phyloP scores from a whole-genome alignment of 2,797 vertebrate species.

The Zenarchopterus dispar region DNA sequence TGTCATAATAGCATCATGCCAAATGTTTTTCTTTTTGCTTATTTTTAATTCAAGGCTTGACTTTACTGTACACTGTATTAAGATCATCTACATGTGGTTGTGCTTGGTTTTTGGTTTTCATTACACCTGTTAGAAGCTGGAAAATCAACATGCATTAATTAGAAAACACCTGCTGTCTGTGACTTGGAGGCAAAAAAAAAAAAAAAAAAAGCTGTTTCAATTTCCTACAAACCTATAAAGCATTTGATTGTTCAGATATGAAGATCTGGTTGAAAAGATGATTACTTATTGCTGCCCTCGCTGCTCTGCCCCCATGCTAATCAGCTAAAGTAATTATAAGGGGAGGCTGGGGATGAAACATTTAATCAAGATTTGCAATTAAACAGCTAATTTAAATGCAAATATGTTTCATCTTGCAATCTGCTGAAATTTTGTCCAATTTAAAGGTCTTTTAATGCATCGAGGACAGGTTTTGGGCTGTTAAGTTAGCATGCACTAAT shows the following conservation, averaged over 20 bases:
- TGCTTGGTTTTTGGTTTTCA: too few species aligned
- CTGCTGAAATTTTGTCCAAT: not conserved
- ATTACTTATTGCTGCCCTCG: conserved; percentile 20
- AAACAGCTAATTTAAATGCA: conserved; percentile 16
- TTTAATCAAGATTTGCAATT: conserved; percentile 20
- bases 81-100: too few species aligned
- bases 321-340: conserved; percentile 12
- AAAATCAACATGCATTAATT: not conserved
- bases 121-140: too few species aligned
- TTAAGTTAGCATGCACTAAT: too few species aligned
- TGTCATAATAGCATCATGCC: too few species aligned
- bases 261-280: conserved; percentile 7
- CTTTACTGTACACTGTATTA: too few species aligned
- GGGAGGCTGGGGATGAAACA: not conserved
- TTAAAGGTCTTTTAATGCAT: not conserved
- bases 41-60: too few species aligned
- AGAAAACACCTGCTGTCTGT: not conserved
- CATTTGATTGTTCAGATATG: conserved; percentile 3
- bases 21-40: too few species aligned
- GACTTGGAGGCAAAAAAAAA: not conserved
- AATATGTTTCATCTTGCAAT: conserved; percentile 1
- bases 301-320: conserved; percentile 1
- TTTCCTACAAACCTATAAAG: conserved; percentile 1
- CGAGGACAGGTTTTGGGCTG: too few species aligned
- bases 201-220: conserved; percentile 1